Evolutionary conservation across 1,140 invertebrate species (phyloP), one percentile per base, ranked within the genome.

Genomic region (Drosophila malerkotliana): DNA sequence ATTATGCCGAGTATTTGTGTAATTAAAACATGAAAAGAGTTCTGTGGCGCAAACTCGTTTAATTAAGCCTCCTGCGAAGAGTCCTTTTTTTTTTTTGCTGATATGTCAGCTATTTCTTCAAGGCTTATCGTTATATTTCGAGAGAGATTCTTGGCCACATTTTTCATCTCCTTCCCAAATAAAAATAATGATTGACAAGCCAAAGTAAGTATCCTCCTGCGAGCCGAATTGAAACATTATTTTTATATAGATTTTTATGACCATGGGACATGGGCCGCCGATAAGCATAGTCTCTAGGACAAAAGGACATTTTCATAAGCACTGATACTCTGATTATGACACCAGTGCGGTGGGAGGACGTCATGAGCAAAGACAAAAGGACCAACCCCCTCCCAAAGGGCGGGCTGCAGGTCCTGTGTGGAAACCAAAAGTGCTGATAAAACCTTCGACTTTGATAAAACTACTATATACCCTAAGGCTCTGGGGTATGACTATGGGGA

Each of bases 221-320:
- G 51, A 69, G 12, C 10, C 34, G n/a, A 87, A 87, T 85, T 82
- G 74, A 82, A 82, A 82, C 83, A 88, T 82, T 88, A 85, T 72
- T 82, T 87, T 87, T 76, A 82, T 85, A 47, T 85, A 47, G 78
- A 75, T 82, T 57, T 67, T 53, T 52, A 78, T 75, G 79, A 45
- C 52, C 67, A 15, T 39, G 24, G 5, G 12, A 4, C 2, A 44
- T 14, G 4, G 24, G 41, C 21, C 1, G 52, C 64, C 60, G 87
- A 90, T 90, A 83, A 83, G 82, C 62, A 18, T 18, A 59, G 66
- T 45, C 39, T 45, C 44, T 44, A 60, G 47, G 59, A 74, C 67
- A 84, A 89, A 89, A 82, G n/a, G 69, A 82, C 89, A 89, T 90
- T 88, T 90, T 90, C 88, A 89, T 90, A 91, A 90, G 89, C 84